Base-by-base conservation (phyloP, 2,797 vertebrate species). In the Chanos chanos region DNA sequence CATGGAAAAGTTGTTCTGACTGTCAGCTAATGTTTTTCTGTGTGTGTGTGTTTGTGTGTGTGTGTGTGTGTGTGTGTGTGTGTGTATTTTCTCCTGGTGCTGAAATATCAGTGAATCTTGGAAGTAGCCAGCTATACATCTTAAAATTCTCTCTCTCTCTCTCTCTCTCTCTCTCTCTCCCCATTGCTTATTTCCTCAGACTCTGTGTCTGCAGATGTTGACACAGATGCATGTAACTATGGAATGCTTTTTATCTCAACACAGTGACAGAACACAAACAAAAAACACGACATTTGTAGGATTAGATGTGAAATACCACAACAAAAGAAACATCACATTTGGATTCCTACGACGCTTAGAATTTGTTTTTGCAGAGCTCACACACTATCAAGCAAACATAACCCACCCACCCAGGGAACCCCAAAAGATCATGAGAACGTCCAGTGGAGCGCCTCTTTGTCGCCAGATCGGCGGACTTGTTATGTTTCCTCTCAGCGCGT, bases 311-410 rank as follows among this genome's bases (percentile, higher is more conserved):
- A 13, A 19, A 43, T 28, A 60, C 34, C 55, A 36, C 66, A 54
- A 4, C 44, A 56, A 48, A n/a, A 2, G 19, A 12, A 8, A 8
- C 33, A 50, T 19, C 40, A 41, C 36, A 19, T 39, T 24, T 57
- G 12, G 34, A 16, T 60, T 18, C 7, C 48, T 16, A 34, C 54
- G 31, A 45, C 45, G 47, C 44, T 47, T 15, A 2, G 5, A 25
- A 31, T 52, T 19, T 64, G 61, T 64, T 64, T 69, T 64, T 19
- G 59, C 36, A 70, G 51, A 39, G 31, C 63, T 41, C 60, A 43
- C 18, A 16, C 31, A 50, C 5, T 15, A 16, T 45, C 41, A 45
- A n/a, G 31, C 31, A 56, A 61, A 61, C 54, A 61, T 30, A 55
- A 61, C 41, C 15, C 13, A 12, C 33, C 8, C 24, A 34, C 48